Evolutionary conservation across 2,797 vertebrate genomes (phyloP).

Genomic region (Mastacembelus armatus): DNA sequence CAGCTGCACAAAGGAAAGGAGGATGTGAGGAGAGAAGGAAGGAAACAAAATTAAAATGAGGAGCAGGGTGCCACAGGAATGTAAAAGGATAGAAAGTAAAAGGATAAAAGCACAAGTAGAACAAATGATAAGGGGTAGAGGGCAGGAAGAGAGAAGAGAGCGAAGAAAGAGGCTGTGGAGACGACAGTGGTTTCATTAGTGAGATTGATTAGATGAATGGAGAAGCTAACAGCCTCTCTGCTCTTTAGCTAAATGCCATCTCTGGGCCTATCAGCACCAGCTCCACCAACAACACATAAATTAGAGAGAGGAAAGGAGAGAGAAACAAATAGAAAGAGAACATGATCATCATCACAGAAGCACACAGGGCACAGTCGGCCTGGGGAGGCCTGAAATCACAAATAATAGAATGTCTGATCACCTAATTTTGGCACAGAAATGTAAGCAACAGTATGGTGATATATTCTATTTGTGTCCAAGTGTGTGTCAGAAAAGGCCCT

Average conservation of each 20-base stretch:
- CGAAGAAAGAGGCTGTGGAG: conserved; percentile 63
- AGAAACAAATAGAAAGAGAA: conserved; percentile 52
- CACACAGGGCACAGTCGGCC: conserved; percentile 35
- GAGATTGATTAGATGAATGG: conserved; percentile 84
- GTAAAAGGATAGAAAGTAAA: conserved; percentile 40
- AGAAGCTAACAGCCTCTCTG: conserved; percentile 83
- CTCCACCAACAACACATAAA: conserved; percentile 79
- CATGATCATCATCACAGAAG: conserved; percentile 61
- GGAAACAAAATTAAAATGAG: conserved; percentile 14
- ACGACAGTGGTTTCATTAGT: conserved; percentile 82
- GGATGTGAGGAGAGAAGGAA: conserved; percentile 28
- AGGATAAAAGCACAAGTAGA: conserved; percentile 40
- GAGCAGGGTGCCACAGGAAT: conserved; percentile 9
- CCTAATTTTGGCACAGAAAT: conserved; percentile 50
- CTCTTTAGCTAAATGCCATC: conserved; percentile 86
- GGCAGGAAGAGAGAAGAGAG: conserved; percentile 45
- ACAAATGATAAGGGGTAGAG: conserved; percentile 68
- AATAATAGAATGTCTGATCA: conserved; percentile 48
- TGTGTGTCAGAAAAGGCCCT: conserved; percentile 32
- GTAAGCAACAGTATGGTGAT: conserved; percentile 40
- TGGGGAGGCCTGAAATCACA: conserved; percentile 35
- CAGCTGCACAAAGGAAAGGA: conserved; percentile 42
- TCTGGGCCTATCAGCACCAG: conserved; percentile 80
- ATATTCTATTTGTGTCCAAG: conserved; percentile 1
- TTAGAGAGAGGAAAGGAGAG: conserved; percentile 45